Conservation (phyloP, 2,797 vertebrate species). For the Myotis findleyi region DNA sequence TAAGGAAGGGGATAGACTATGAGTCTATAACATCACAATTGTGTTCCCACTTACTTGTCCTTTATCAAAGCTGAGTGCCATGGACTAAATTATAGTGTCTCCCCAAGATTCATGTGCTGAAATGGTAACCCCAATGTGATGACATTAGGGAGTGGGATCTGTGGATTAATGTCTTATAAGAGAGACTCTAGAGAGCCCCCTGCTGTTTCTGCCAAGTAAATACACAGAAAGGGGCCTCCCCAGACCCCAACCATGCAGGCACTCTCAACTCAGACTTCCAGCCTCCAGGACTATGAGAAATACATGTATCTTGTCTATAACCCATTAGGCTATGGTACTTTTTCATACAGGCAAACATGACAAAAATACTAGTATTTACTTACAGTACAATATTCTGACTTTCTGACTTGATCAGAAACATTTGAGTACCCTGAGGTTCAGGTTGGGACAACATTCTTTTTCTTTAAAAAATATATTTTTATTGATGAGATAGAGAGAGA, state of each 20-base stretch:
- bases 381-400: background rate
- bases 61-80: background rate
- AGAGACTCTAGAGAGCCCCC: background rate
- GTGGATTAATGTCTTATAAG: background rate
- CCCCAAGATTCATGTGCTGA: background rate
- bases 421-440: background rate
- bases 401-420: background rate
- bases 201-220: background rate
- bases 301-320: background rate
- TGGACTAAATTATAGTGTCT: background rate
- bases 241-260: background rate
- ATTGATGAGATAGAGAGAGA: no score
- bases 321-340: background rate
- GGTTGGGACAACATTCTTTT: background rate
- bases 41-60: background rate
- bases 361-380: background rate
- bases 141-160: background rate
- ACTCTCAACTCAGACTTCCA: background rate
- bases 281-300: background rate
- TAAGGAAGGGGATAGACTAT: background rate
- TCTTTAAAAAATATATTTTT: no score
- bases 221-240: background rate
- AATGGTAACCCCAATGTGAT: background rate
- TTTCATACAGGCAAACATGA: background rate
- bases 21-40: background rate